These are phyloP conservation scores for Aphelocoma coerulescens DNA, from an alignment of 2,113 vertebrate genomes.

Conservation along the genomic window DNA sequence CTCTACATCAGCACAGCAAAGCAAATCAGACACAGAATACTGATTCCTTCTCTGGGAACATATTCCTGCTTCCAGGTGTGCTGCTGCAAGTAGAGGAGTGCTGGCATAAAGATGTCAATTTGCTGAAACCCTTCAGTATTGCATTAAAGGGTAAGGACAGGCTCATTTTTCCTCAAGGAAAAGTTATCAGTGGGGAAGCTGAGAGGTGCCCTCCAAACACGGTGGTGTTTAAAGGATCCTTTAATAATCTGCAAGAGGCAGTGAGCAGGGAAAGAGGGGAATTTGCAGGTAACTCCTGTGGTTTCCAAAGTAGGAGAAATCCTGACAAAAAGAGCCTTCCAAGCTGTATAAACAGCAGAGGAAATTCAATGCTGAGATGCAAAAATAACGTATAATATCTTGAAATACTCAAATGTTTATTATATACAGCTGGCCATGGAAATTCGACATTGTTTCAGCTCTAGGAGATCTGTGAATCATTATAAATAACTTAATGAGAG, in stretches of 20 bases:
- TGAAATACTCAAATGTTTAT: background rate
- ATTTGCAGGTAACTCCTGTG: background rate
- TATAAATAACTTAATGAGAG: background rate
- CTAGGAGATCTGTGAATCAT: background rate
- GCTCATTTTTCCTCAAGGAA: background rate
- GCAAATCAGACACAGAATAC: background rate
- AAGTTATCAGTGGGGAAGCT: background rate
- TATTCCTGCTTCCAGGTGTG: background rate
- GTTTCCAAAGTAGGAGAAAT: background rate
- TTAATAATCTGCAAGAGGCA: background rate
- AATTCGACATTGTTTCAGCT: background rate
- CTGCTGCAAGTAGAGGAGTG: background rate
- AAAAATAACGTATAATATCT: background rate
- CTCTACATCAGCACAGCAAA: background rate
- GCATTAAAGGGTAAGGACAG: background rate
- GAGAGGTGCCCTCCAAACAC: background rate
- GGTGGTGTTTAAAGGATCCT: background rate
- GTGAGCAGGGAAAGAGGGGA: background rate
- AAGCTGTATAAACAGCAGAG: background rate
- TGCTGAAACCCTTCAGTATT: background rate
- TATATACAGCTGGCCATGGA: background rate
- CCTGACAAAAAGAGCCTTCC: background rate
- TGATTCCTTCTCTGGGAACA: background rate
- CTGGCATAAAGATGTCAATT: background rate
- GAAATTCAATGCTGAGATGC: background rate